phyloP scores from a whole-genome alignment of 2,113 vertebrate species.

The Plecturocebus donacophilus region DNA sequence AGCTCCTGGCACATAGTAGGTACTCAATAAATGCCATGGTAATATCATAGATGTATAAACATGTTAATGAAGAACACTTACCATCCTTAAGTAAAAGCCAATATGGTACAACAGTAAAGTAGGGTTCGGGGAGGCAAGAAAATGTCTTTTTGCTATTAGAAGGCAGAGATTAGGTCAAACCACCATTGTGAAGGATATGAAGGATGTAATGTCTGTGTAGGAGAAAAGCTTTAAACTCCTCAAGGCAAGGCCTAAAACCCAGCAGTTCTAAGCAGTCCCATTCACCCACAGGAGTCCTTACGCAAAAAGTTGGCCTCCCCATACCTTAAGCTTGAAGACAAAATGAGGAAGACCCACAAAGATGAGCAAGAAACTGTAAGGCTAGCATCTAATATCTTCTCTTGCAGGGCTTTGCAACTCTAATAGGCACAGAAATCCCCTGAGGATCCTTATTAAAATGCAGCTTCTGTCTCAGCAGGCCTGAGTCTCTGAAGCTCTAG shows the following conservation, averaged over 20 bases:
- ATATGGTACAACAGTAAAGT: background rate
- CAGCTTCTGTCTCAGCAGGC: background rate
- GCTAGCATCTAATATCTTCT: background rate
- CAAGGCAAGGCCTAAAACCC: background rate
- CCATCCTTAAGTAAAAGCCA: background rate
- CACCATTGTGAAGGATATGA: background rate
- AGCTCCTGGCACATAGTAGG: background rate
- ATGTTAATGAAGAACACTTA: background rate
- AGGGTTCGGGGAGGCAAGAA: background rate
- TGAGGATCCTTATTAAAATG: conserved; percentile 37
- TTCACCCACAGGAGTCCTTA: background rate
- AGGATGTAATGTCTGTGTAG: background rate
- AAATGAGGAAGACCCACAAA: background rate
- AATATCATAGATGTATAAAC: background rate
- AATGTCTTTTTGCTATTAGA: background rate
- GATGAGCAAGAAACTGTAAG: background rate
- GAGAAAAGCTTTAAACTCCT: conserved; percentile 34
- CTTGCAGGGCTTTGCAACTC: background rate
- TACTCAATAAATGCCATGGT: background rate
- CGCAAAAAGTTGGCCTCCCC: background rate
- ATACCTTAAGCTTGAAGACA: background rate
- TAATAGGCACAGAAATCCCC: background rate
- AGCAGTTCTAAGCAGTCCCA: conserved; percentile 1
- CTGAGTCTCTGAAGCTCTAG: background rate
- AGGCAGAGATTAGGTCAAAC: background rate